Conservation (phyloP, 2,888 invertebrate species). For the Eurytoma californica region DNA sequence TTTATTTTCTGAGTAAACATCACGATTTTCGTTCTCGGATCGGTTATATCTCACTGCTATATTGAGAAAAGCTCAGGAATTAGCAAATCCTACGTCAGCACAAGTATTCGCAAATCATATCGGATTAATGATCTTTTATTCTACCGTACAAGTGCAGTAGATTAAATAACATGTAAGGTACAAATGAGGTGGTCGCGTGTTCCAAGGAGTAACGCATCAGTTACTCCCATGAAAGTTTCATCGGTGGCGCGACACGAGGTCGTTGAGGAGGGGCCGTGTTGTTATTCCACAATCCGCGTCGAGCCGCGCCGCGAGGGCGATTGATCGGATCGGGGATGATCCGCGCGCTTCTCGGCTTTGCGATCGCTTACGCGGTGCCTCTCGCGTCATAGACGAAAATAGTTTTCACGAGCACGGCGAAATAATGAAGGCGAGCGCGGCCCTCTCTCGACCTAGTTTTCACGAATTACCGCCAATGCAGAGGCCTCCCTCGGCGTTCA, state of each 20-base stretch:
- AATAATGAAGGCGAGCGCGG: conserved; percentile 56
- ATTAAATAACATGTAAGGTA: too few relatives aligned
- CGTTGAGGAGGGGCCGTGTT: not conserved
- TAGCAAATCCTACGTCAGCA: too few relatives aligned
- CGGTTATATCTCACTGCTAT: too few relatives aligned
- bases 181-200: too few relatives aligned
- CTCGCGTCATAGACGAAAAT: conserved; percentile 66
- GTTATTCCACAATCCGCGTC: not conserved
- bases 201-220: not conserved
- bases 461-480: conserved; percentile 47
- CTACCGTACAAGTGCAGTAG: too few relatives aligned
- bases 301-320: conserved; percentile 54
- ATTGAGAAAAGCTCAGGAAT: too few relatives aligned
- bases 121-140: too few relatives aligned
- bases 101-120: too few relatives aligned
- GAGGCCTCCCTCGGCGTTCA: not conserved
- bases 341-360: not conserved
- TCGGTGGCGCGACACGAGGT: not conserved
- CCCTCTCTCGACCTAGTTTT: conserved; percentile 54
- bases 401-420: conserved; percentile 62
- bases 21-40: too few relatives aligned
- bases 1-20: too few relatives aligned
- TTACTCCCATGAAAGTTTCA: conserved; percentile 43
- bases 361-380: not conserved
- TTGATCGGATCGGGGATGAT: conserved; percentile 62